Conservation (phyloP, 2,113 vertebrate species). For the Callochromis pleurospilus region DNA sequence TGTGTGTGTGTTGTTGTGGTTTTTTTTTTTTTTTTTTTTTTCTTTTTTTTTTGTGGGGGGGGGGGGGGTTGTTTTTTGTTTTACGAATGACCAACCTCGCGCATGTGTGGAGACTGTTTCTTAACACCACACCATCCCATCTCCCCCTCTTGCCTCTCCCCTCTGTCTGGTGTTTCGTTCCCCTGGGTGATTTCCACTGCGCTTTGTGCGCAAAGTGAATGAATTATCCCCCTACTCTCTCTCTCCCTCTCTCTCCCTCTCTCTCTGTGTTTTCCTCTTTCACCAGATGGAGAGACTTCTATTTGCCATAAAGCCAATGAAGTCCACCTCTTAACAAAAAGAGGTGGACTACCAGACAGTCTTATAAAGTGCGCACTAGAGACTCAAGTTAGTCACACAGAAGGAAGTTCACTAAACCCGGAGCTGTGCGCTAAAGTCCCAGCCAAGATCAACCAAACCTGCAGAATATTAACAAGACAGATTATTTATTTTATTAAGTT, state of each 20-base stretch:
- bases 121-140: neutral
- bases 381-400: conserved; percentile 35
- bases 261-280: conserved; percentile 5
- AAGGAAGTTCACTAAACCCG: conserved; percentile 15
- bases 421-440: neutral
- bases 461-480: neutral
- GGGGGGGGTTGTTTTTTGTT: neutral
- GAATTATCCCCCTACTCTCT: conserved; percentile 49
- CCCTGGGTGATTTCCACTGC: conserved; percentile 64
- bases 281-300: conserved; percentile 52
- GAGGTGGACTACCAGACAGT: conserved; percentile 55
- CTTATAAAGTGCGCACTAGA: conserved; percentile 50
- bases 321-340: conserved; percentile 64
- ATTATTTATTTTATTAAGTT: neutral
- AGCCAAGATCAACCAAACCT: neutral
- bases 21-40: too few species aligned
- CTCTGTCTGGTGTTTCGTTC: conserved; percentile 40
- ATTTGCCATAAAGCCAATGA: conserved; percentile 63
- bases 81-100: neutral
- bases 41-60: too few species aligned
- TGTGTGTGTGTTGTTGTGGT: too few species aligned
- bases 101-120: neutral
- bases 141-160: neutral
- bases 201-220: conserved; percentile 73
- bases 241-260: neutral